Percentiles rank a stretch among this genome's conserved stretches.
Conservation (phyloP, 1,140 invertebrate genomes). For the Propsilocerus akamusi region DNA sequence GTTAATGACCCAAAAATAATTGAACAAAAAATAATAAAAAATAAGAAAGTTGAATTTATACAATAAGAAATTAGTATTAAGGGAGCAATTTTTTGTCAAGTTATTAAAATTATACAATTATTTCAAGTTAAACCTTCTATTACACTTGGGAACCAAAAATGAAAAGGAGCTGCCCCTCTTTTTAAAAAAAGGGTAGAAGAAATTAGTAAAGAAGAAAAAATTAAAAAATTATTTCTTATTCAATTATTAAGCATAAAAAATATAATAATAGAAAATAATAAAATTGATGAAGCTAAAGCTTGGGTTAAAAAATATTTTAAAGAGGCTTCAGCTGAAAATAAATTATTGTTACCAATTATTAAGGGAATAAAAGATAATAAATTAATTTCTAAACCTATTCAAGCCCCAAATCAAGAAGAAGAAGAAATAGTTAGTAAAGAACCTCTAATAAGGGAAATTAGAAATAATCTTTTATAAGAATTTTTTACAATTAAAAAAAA, state of each 20-base stretch:
- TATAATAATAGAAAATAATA: constrained; percentile 25
- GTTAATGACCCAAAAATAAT: constrained; percentile 20
- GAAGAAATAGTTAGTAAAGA: constrained; percentile 27
- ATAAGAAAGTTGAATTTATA: constrained; percentile 20
- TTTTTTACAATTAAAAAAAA: constrained; percentile 26
- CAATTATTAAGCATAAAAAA: constrained; percentile 21
- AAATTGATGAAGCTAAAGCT: constrained; percentile 26
- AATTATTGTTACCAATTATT: constrained; percentile 24
- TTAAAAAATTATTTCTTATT: constrained; percentile 13
- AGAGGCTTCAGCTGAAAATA: constrained; percentile 22
- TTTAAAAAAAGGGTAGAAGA: constrained; percentile 22
- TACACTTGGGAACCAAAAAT: constrained; percentile 30
- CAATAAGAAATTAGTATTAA: constrained; percentile 24
- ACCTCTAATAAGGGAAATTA: constrained; percentile 24
- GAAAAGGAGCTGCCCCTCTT: constrained; percentile 26
- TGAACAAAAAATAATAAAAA: constrained; percentile 23
- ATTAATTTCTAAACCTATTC: constrained; percentile 35
- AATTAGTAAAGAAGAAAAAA: constrained; percentile 15
- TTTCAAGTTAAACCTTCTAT: constrained; percentile 24
- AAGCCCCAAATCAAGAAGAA: constrained; percentile 28
- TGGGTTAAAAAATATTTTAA: constrained; percentile 31
- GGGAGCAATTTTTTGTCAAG: constrained; percentile 32
- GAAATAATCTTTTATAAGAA: constrained; percentile 27
- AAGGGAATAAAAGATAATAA: constrained; percentile 29
- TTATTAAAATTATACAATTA: constrained; percentile 25